These are phyloP conservation scores for Centroberyx gerrardi DNA, from an alignment of 2,797 vertebrate species.

Conservation along the genomic window DNA sequence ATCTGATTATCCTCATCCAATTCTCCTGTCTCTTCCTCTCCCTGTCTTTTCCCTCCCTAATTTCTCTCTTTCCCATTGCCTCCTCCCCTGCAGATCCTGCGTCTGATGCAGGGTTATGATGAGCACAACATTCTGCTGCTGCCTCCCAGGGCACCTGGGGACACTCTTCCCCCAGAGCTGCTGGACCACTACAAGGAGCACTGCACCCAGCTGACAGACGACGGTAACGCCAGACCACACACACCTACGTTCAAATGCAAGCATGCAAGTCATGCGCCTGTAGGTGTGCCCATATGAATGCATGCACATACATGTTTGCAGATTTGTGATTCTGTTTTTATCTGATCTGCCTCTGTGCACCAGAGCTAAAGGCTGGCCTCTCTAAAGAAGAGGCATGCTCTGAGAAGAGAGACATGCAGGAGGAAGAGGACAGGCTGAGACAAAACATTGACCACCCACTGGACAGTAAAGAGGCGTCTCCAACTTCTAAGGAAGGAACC, in stretches of 20 bases:
- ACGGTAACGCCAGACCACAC: constrained; percentile 47
- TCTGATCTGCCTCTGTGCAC: constrained; percentile 28
- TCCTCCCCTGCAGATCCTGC: constrained; percentile 83
- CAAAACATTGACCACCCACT: not conserved
- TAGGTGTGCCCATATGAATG: not conserved
- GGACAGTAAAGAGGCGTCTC: constrained; percentile 29
- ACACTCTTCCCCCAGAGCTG: constrained; percentile 88
- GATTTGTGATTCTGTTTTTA: constrained; percentile 21
- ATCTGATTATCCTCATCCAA: no score
- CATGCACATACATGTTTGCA: not conserved
- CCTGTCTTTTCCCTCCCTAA: not conserved
- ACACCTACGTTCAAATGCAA: not conserved
- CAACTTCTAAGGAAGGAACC: constrained; percentile 10
- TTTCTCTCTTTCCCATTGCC: not conserved
- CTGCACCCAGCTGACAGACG: constrained; percentile 57
- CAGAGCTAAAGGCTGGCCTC: constrained; percentile 32
- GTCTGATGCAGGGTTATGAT: constrained; percentile 85
- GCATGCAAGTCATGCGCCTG: not conserved
- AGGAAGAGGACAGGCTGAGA: constrained; percentile 28
- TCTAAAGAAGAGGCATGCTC: constrained; percentile 10
- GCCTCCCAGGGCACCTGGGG: constrained; percentile 87
- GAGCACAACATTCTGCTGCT: constrained; percentile 85
- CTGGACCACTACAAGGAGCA: constrained; percentile 85
- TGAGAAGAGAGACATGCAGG: constrained; percentile 16
- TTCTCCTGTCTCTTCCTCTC: not conserved